Conservation (phyloP, 2,113 vertebrate species). For the Tetraodon nigroviridis region DNA sequence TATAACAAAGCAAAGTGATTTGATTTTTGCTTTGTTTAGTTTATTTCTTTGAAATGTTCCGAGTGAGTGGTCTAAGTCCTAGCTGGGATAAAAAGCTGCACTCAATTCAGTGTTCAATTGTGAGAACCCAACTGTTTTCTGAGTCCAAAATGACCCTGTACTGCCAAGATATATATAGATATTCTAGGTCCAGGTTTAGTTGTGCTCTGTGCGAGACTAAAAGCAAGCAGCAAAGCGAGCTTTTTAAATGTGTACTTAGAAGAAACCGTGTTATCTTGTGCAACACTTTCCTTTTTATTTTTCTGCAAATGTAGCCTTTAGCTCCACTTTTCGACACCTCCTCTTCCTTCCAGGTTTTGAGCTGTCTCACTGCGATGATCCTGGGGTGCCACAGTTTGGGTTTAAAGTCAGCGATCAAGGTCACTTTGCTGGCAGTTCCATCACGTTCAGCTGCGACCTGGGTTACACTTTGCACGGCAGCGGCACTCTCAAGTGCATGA, state of each 20-base stretch:
- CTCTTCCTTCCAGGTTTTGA: slow-evolving; percentile 82
- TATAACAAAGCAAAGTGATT: slow-evolving; percentile 18
- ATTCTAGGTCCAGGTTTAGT: slow-evolving; percentile 27
- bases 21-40: slow-evolving; percentile 32
- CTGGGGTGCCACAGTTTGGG: slow-evolving; percentile 93
- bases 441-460: slow-evolving; percentile 90
- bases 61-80: slow-evolving; percentile 17
- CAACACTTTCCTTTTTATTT: no score
- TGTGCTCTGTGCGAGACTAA: slow-evolving; percentile 1
- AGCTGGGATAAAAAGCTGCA: slow-evolving; percentile 41
- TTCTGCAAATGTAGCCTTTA: slow-evolving; percentile 38
- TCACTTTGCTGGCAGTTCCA: slow-evolving; percentile 91
- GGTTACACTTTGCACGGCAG: slow-evolving; percentile 94
- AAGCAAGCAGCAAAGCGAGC: no score
- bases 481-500: slow-evolving; percentile 91
- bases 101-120: slow-evolving; percentile 55
- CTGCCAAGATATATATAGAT: slow-evolving; percentile 37
- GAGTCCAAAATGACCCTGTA: slow-evolving; percentile 42
- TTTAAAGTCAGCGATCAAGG: slow-evolving; percentile 96
- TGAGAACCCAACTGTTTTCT: slow-evolving; percentile 43
- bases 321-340: slow-evolving; percentile 5
- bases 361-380: slow-evolving; percentile 94
- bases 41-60: neutral
- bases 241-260: no score
- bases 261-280: no score